Evolutionary conservation across 2,888 invertebrate genomes (phyloP).

Genomic region (Nowickia ferox): DNA sequence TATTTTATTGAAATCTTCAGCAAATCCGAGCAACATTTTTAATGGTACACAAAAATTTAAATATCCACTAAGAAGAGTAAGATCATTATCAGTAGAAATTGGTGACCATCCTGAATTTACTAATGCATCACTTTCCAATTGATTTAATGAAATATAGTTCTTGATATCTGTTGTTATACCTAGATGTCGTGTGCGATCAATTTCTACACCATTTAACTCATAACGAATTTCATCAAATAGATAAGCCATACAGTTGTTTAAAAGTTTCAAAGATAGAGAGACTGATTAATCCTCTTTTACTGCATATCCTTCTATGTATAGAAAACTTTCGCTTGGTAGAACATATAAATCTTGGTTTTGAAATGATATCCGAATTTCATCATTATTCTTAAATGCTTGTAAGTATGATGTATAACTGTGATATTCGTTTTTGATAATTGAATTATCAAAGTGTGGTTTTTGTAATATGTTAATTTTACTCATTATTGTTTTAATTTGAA

Average conservation of each 20-base stretch:
- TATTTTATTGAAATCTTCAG: constrained; percentile 80
- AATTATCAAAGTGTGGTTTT: constrained; percentile 71
- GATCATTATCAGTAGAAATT: constrained; percentile 19
- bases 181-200: constrained; percentile 74
- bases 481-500: constrained; percentile 25
- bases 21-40: constrained; percentile 78
- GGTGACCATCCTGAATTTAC: constrained; percentile 69
- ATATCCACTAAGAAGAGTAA: constrained; percentile 73
- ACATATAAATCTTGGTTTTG: constrained; percentile 72
- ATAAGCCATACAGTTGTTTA: constrained; percentile 73
- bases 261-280: constrained; percentile 48
- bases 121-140: constrained; percentile 57
- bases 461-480: constrained; percentile 61
- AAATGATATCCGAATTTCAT: constrained; percentile 72
- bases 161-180: constrained; percentile 79
- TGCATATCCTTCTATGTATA: constrained; percentile 73
- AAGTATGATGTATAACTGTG: constrained; percentile 76
- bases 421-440: constrained; percentile 73
- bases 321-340: constrained; percentile 17
- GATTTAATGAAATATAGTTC: constrained; percentile 78
- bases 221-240: constrained; percentile 79
- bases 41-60: constrained; percentile 77
- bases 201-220: too few relatives aligned
- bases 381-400: constrained; percentile 74
- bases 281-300: constrained; percentile 41